Conservation (phyloP, 2,113 vertebrate genomes). For the Aythya baeri region DNA sequence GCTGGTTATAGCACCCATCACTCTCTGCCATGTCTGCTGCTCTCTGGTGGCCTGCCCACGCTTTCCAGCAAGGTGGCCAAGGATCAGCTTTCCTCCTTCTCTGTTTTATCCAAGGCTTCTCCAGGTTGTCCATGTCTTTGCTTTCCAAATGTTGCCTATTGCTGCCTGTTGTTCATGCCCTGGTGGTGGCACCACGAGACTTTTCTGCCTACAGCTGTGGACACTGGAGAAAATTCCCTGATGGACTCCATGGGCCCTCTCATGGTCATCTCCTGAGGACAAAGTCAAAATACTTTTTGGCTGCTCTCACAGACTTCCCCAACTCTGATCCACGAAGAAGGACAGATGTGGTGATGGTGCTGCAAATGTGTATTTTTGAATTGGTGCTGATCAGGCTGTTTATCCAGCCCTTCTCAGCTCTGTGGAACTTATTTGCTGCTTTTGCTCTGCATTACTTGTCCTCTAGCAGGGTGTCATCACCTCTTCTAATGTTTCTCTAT, state of each 20-base stretch:
- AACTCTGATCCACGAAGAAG: not conserved
- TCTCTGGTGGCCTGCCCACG: not conserved
- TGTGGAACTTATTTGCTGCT: conserved; percentile 39
- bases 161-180: not conserved
- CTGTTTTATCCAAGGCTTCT: not conserved
- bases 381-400: conserved; percentile 30
- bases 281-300: not conserved
- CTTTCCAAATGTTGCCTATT: not conserved
- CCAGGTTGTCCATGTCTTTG: not conserved
- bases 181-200: not conserved
- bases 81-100: not conserved
- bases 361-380: conserved; percentile 31
- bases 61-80: not conserved
- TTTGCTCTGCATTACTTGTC: conserved; percentile 28
- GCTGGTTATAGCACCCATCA: too few species aligned
- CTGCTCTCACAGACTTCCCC: rapidly evolving
- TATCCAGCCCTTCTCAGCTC: not conserved
- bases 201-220: not conserved
- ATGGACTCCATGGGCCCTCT: not conserved
- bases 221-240: not conserved
- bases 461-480: conserved; percentile 12
- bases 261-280: not conserved
- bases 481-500: conserved; percentile 53
- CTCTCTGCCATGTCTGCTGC: not conserved
- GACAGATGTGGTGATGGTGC: not conserved